Conservation (phyloP, 2,888 invertebrate species). For the Orchesellides sinensis region DNA sequence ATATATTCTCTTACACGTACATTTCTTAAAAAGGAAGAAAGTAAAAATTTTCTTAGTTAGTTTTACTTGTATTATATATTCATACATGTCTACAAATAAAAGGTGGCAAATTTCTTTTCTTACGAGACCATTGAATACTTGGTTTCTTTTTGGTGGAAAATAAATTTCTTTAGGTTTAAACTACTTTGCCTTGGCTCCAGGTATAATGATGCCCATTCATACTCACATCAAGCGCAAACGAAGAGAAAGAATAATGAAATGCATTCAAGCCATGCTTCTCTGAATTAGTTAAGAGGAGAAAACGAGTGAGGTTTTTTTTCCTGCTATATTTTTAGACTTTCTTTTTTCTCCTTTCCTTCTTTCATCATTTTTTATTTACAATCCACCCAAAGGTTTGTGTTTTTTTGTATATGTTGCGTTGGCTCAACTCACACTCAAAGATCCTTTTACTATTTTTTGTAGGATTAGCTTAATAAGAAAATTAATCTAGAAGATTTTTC, state of each 20-base stretch:
- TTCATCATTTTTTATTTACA: not conserved
- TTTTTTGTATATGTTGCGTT: too few species aligned
- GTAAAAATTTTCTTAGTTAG: not conserved
- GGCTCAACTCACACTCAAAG: slow-evolving; percentile 2
- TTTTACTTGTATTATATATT: not conserved
- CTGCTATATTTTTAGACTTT: not conserved
- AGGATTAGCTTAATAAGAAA: slow-evolving; percentile 72
- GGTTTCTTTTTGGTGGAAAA: not conserved
- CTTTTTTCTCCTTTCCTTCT: not conserved
- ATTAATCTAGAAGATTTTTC: slow-evolving; percentile 67
- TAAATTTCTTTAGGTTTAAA: slow-evolving; percentile 17
- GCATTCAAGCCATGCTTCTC: too few species aligned
- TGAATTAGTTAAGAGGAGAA: slow-evolving; percentile 15
- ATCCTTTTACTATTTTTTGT: slow-evolving; percentile 1
- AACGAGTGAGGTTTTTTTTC: not conserved
- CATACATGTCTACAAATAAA: not conserved
- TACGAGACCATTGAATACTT: too few species aligned
- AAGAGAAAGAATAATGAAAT: slow-evolving; percentile 46
- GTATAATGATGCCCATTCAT: slow-evolving; percentile 49
- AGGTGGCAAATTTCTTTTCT: not conserved
- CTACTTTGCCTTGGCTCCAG: slow-evolving; percentile 15
- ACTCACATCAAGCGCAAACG: slow-evolving; percentile 4
- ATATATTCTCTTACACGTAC: slow-evolving; percentile 8
- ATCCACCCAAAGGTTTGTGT: not conserved
- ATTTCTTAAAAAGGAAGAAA: slow-evolving; percentile 19